Evolutionary conservation across 2,888 invertebrate species (phyloP).

Genomic region (Flexamia atlantica): DNA sequence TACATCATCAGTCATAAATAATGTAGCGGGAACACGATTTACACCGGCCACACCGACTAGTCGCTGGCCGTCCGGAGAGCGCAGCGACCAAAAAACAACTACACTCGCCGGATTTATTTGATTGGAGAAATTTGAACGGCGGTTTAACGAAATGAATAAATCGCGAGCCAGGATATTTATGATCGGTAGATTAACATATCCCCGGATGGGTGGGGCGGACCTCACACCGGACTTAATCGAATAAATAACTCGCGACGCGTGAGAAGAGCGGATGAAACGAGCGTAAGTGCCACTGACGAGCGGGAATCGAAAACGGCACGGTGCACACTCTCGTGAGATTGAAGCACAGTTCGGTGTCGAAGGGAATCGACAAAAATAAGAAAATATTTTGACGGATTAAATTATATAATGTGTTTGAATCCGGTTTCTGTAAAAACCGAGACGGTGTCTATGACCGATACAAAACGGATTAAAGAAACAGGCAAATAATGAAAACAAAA

Average conservation of each 20-base stretch:
- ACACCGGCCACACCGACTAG: constrained; percentile 51
- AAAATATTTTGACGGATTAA: too few species aligned
- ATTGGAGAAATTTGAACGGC: constrained; percentile 59
- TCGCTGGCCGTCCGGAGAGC: not conserved
- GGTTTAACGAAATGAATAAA: constrained; percentile 60
- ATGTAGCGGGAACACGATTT: constrained; percentile 26
- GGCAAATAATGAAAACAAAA: too few species aligned
- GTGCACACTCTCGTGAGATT: too few species aligned
- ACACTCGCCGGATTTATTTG: constrained; percentile 44
- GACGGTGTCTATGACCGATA: too few species aligned
- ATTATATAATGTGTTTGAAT: too few species aligned
- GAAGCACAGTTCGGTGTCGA: too few species aligned
- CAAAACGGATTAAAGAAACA: too few species aligned
- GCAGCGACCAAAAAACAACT: constrained; percentile 28
- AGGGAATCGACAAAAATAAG: too few species aligned
- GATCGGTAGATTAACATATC: constrained; percentile 55
- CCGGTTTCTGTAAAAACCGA: too few species aligned
- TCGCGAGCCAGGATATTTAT: constrained; percentile 48
- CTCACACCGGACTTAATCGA: constrained; percentile 44
- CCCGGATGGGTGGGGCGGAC: constrained; percentile 37
- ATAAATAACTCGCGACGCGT: constrained; percentile 42
- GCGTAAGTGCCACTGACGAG: not conserved
- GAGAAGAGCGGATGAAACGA: not conserved
- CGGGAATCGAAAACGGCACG: too few species aligned
- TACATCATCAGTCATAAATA: constrained; percentile 48